Evolutionary conservation across 2,888 invertebrate genomes (phyloP), one percentile per base, ranked within the genome.

Genomic region (Protodeltote pygarga): DNA sequence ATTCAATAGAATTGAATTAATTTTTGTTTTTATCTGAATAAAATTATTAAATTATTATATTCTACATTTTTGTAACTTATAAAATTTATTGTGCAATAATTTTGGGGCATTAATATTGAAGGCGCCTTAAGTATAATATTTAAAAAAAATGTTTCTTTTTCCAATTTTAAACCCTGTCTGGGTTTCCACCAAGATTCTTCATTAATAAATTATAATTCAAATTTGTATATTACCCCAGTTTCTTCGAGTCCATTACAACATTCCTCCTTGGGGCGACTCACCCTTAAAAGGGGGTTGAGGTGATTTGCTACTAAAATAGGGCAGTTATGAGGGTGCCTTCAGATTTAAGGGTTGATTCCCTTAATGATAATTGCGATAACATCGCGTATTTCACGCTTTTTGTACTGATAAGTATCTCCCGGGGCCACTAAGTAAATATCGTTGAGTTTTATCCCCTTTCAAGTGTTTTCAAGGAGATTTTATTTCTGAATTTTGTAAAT

Each of bases 291-390:
- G 47, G 48, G 51, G 29, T 28, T 31, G 20, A 48, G 64, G 41
- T 41, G 33, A 68, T 62, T 55, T 51, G 37, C 53, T 53, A 10
- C 24, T 39, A 39, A 55, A 69, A 42, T 45, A 40, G 38, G 58
- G 29, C 24, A 42, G 50, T 58, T 62, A 45, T 51, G 25, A 49
- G 27, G 48, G 45, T 35, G 48, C 34, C 44, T 34, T 47, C 44
- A 51, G 55, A 62, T 65, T 65, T 53, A 27, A 55, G 48, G 55
- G 65, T 58, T 38, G 52, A 49, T 62, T 44, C 38, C 27, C 48
- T 23, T 50, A 58, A 65, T 58, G 50, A 65, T 67, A 55, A 69
- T 62, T 50, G 48, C 34, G 62, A 62, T 58, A 58, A 35, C 39
- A 62, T 40, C 58, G 23, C 37, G 51, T 52, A 44, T 49, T 60